Conservation (phyloP, 2,888 invertebrate genomes). For the Standfussiana lucernea region DNA sequence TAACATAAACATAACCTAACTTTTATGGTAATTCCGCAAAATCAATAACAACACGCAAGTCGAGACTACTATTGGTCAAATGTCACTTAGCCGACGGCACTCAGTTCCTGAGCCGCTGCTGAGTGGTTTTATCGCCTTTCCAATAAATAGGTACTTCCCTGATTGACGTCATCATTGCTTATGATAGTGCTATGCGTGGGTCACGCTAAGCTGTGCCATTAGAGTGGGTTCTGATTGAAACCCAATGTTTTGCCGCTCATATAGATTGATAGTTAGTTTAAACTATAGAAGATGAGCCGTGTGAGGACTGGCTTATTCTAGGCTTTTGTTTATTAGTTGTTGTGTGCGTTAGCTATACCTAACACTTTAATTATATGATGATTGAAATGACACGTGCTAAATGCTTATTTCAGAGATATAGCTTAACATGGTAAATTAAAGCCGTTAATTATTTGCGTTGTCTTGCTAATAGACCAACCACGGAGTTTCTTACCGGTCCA, state of each 20-base stretch:
- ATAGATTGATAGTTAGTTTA: background rate
- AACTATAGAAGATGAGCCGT: background rate
- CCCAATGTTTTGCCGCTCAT: background rate
- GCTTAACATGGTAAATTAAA: too few species aligned
- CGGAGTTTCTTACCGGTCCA: background rate
- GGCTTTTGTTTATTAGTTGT: too few species aligned
- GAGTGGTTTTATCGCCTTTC: slow-evolving; percentile 51
- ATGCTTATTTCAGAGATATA: too few species aligned
- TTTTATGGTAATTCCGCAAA: slow-evolving; percentile 5
- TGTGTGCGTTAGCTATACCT: too few species aligned
- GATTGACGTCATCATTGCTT: slow-evolving; percentile 48
- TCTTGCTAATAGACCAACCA: too few species aligned
- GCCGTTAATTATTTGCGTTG: too few species aligned
- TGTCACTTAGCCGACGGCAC: slow-evolving; percentile 35
- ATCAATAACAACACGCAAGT: slow-evolving; percentile 23
- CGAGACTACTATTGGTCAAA: slow-evolving; percentile 42
- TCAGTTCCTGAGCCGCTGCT: slow-evolving; percentile 36
- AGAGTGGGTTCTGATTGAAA: background rate
- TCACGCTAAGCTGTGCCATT: slow-evolving; percentile 3
- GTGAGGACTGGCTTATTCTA: background rate
- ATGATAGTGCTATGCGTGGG: slow-evolving; percentile 20
- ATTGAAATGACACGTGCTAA: background rate
- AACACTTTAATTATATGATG: background rate
- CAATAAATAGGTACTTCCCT: slow-evolving; percentile 53
- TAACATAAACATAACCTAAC: background rate